Conservation (phyloP, 2,797 vertebrate genomes). For the Pangasius larnaudii region DNA sequence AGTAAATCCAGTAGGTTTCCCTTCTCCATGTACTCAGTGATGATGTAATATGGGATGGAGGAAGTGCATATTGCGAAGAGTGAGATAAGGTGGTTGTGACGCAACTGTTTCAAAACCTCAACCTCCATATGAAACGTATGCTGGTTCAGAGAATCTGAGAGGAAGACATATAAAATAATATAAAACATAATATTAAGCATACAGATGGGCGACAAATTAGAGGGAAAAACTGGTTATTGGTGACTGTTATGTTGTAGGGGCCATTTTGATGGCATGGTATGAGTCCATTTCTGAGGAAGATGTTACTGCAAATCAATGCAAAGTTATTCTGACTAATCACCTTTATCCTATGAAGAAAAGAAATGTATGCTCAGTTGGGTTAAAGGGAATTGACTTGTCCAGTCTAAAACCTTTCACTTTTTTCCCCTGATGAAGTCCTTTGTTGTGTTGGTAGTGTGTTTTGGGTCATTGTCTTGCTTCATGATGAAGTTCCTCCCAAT, state of each 20-base stretch:
- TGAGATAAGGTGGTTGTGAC: slow-evolving; percentile 80
- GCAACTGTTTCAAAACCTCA: slow-evolving; percentile 79
- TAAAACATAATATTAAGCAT: background rate
- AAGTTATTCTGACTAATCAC: background rate
- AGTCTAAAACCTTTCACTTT: no score
- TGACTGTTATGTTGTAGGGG: background rate
- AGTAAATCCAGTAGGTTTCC: slow-evolving; percentile 81
- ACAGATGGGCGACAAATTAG: background rate
- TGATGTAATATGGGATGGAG: slow-evolving; percentile 77
- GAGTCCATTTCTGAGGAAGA: background rate
- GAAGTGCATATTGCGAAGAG: slow-evolving; percentile 78
- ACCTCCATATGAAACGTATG: slow-evolving; percentile 76
- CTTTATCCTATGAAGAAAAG: background rate
- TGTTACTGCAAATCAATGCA: background rate
- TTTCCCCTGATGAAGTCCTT: no score
- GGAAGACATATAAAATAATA: background rate
- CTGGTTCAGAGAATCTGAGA: slow-evolving; percentile 69
- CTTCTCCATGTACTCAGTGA: slow-evolving; percentile 84
- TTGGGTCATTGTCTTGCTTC: no score
- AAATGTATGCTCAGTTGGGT: no score
- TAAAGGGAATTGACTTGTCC: no score
- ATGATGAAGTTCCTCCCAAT: no score
- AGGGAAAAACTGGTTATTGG: background rate
- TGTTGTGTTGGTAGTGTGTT: no score
- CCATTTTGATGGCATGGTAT: background rate